Conservation (phyloP, 2,888 invertebrate species). For the Drosophila nigricruria region DNA sequence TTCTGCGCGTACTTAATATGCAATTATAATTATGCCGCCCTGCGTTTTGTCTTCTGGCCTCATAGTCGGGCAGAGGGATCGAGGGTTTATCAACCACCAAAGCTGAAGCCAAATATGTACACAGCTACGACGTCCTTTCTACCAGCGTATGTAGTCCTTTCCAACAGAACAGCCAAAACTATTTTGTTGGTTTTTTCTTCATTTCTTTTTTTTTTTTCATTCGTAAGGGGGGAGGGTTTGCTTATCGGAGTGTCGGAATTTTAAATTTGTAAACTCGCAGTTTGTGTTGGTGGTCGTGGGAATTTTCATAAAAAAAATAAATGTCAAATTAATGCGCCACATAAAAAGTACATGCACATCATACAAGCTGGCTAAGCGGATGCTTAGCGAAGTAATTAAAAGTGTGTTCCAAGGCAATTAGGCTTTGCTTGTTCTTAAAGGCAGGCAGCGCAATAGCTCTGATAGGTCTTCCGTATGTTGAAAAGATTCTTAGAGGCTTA, state of each 20-base stretch:
- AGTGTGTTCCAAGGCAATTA: conserved; percentile 33
- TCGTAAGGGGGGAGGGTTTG: conserved; percentile 51
- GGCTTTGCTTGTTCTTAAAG: neutral
- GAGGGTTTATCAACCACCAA: conserved; percentile 67
- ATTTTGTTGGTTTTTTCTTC: conserved; percentile 1
- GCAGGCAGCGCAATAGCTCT: neutral
- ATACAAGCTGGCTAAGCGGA: conserved; percentile 27
- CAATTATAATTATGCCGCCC: conserved; percentile 81
- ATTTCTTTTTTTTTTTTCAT: neutral
- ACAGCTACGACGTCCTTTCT: conserved; percentile 14
- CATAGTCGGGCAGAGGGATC: conserved; percentile 19
- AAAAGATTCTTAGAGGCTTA: neutral
- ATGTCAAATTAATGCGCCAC: conserved; percentile 28
- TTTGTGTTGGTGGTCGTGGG: conserved; percentile 69
- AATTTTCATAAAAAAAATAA: conserved; percentile 56
- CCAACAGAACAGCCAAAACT: conserved; percentile 17
- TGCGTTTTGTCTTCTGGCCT: conserved; percentile 51
- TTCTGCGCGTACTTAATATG: conserved; percentile 68
- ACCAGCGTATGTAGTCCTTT: conserved; percentile 31
- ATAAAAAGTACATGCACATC: conserved; percentile 1
- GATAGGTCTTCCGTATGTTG: neutral
- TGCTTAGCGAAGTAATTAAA: conserved; percentile 47
- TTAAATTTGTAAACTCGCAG: conserved; percentile 56
- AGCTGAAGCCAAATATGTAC: conserved; percentile 23
- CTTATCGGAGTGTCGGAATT: conserved; percentile 65